phyloP scores from a whole-genome alignment of 2,888 invertebrate species.

The Podabrus alpinus region DNA sequence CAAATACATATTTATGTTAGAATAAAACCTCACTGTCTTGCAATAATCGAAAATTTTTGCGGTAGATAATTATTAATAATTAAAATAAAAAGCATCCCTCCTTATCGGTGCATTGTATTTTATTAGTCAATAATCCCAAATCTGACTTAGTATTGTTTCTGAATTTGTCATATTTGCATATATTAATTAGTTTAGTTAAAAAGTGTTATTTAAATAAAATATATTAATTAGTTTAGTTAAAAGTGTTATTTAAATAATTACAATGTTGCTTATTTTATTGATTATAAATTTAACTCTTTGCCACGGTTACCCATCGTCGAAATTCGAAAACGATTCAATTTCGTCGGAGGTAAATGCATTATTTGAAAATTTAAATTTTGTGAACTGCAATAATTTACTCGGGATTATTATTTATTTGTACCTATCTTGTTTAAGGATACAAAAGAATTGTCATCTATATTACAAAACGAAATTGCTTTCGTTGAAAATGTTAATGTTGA shows the following conservation, averaged over 20 bases:
- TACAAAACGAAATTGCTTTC: neutral
- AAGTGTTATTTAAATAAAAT: neutral
- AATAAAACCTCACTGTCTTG: neutral
- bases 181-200: neutral
- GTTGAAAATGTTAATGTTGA: neutral
- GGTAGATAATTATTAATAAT: neutral
- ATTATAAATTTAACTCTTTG: neutral
- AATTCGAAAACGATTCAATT: neutral
- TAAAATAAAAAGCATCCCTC: slow-evolving; percentile 17
- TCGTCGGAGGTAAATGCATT: neutral
- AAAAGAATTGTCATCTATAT: neutral
- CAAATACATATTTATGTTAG: neutral
- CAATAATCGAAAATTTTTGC: neutral
- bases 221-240: neutral
- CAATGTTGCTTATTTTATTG: neutral
- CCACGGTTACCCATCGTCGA: neutral
- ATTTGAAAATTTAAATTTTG: too few species aligned
- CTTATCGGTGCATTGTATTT: slow-evolving; percentile 19
- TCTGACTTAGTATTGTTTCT: neutral
- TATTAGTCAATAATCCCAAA: neutral
- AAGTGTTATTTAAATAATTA: neutral
- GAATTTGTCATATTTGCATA: neutral
- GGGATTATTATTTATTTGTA: neutral
- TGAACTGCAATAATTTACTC: neutral
- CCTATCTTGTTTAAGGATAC: neutral